Conservation (phyloP, 2,113 vertebrate species). For the Poecilia latipinna region DNA sequence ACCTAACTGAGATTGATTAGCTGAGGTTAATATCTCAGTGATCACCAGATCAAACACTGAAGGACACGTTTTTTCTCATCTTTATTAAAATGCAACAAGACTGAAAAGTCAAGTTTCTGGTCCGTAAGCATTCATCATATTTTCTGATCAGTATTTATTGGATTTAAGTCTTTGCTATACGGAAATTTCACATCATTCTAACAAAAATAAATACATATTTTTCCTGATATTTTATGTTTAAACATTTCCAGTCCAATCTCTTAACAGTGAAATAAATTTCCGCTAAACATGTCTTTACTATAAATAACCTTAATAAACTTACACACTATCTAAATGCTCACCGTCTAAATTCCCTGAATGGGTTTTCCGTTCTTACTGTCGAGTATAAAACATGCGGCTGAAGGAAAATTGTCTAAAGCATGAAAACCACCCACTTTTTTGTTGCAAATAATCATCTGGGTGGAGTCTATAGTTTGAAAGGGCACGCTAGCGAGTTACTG, state of each 20-base stretch:
- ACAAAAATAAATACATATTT: not conserved
- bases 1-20: too few relatives aligned
- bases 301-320: not conserved
- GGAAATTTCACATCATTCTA: not conserved
- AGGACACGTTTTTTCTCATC: too few relatives aligned
- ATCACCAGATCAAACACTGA: too few relatives aligned
- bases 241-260: not conserved
- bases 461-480: not conserved
- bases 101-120: not conserved
- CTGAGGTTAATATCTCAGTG: too few relatives aligned
- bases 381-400: not conserved
- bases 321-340: not conserved
- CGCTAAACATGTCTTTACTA: too few relatives aligned
- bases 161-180: not conserved
- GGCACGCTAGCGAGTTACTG: conserved; percentile 4
- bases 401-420: not conserved
- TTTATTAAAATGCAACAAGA: not conserved
- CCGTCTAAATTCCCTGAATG: not conserved
- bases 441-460: not conserved
- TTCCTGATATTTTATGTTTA: not conserved
- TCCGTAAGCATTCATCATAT: not conserved
- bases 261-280: not conserved
- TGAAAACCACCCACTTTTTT: not conserved
- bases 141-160: not conserved
- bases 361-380: not conserved